These are phyloP conservation scores for Aspidiotus rigidus DNA, from an alignment of 2,888 invertebrate species.

Conservation along the genomic window DNA sequence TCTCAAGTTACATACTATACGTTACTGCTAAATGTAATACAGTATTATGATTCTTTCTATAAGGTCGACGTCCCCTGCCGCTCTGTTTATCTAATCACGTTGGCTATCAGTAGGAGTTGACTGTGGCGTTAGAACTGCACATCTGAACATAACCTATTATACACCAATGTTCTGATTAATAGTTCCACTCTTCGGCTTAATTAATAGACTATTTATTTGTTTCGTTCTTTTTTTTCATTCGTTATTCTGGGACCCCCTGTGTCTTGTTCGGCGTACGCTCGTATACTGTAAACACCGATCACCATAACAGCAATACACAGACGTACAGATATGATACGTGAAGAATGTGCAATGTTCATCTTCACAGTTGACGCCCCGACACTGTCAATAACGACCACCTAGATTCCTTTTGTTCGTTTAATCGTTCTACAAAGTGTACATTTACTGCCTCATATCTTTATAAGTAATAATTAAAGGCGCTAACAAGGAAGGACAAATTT, in stretches of 20 bases:
- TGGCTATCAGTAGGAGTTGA: conserved; percentile 28
- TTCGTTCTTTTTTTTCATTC: conserved; percentile 18
- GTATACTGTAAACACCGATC: conserved; percentile 15
- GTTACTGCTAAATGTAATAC: conserved; percentile 24
- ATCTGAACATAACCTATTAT: conserved; percentile 27
- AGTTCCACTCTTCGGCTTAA: conserved; percentile 31
- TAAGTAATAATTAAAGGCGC: no score
- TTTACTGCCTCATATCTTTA: no score
- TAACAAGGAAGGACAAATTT: no score
- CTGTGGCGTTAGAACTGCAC: conserved; percentile 28
- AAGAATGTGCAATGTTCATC: conserved; percentile 32
- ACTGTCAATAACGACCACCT: conserved; percentile 28
- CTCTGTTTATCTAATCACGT: conserved; percentile 31
- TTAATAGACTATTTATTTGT: conserved; percentile 32
- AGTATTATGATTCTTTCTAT: conserved; percentile 19
- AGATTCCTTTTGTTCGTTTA: conserved; percentile 23
- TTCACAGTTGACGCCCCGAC: conserved; percentile 25
- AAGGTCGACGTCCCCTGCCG: conserved; percentile 30
- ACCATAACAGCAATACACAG: conserved; percentile 20
- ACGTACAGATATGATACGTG: background rate
- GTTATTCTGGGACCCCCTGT: conserved; percentile 18
- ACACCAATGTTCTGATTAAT: conserved; percentile 25
- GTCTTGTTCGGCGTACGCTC: conserved; percentile 8
- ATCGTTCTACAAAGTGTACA: background rate
- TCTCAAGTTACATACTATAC: conserved; percentile 31